Conservation (phyloP, 37 sponge, comb jelly and placozoan species). For the Theonella swinhoei region DNA sequence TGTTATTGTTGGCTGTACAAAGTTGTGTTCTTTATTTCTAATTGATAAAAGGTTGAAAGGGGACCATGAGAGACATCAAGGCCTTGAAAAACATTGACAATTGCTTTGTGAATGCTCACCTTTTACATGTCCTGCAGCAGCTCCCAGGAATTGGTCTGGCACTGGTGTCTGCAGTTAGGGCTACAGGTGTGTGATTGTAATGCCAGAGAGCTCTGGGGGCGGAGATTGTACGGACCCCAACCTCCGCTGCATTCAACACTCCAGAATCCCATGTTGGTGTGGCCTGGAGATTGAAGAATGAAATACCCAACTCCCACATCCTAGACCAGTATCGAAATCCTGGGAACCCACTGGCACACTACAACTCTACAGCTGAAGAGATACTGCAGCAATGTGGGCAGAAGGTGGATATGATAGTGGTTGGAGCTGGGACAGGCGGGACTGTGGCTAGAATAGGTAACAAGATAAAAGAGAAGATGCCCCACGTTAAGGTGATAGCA, state of each 20-base stretch:
- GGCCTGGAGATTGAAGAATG: constrained; percentile 85
- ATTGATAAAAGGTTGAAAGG: too few relatives aligned
- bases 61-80: too few relatives aligned
- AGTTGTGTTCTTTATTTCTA: too few relatives aligned
- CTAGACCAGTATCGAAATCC: constrained; percentile 96
- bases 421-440: constrained; percentile 95
- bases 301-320: constrained; percentile 91
- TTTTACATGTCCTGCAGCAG: too few relatives aligned
- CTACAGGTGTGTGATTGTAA: constrained; percentile 95
- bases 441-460: constrained; percentile 91
- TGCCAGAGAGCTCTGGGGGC: constrained; percentile 97
- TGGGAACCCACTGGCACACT: constrained; percentile 96
- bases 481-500: constrained; percentile 74
- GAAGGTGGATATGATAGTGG: constrained; percentile 91
- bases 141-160: constrained; percentile 92
- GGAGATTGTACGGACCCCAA: constrained; percentile 94
- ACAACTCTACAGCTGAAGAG: constrained; percentile 93
- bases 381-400: constrained; percentile 89
- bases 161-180: constrained; percentile 91
- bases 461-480: constrained; percentile 88
- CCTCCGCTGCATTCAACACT: constrained; percentile 86
- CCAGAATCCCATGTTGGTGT: constrained; percentile 98
- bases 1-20: too few relatives aligned
- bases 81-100: too few relatives aligned
- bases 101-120: too few relatives aligned